Percentiles rank a stretch among this genome's conserved stretches.
Conservation (phyloP, 2,888 invertebrate genomes). For the Netelia inedita region DNA sequence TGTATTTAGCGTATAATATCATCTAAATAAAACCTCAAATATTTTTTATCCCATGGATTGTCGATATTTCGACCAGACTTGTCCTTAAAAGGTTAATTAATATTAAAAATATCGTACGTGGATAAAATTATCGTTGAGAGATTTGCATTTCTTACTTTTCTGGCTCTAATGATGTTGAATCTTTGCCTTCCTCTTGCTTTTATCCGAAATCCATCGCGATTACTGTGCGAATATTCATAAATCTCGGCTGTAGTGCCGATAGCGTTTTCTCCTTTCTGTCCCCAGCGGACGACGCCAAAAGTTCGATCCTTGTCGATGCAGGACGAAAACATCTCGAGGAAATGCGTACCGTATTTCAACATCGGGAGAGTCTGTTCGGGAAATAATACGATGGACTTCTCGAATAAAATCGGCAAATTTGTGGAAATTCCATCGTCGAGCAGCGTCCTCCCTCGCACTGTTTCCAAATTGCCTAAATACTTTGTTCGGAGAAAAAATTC, state of each 20-base stretch:
- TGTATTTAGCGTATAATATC: too few species aligned
- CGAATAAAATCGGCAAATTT: constrained; percentile 87
- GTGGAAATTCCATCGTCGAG: constrained; percentile 87
- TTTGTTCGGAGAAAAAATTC: constrained; percentile 74
- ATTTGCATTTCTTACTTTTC: constrained; percentile 47
- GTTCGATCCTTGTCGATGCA: constrained; percentile 88
- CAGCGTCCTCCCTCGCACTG: constrained; percentile 88
- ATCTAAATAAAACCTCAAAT: too few species aligned
- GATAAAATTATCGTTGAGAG: too few species aligned
- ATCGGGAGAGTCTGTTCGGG: constrained; percentile 94
- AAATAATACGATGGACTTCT: constrained; percentile 89
- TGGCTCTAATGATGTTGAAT: constrained; percentile 87
- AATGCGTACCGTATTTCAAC: constrained; percentile 86
- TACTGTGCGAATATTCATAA: constrained; percentile 87
- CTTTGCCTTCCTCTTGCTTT: constrained; percentile 92
- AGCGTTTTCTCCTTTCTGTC: constrained; percentile 80
- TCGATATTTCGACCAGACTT: too few species aligned
- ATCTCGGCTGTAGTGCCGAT: constrained; percentile 82
- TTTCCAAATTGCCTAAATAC: constrained; percentile 88
- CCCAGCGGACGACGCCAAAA: constrained; percentile 88
- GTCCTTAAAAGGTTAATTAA: too few species aligned
- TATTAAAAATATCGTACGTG: too few species aligned
- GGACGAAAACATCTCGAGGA: constrained; percentile 87
- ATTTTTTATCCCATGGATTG: too few species aligned
- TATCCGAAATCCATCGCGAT: constrained; percentile 87